Base-by-base conservation (phyloP, 2,797 vertebrate genomes). In the Enteromius treurensis region DNA sequence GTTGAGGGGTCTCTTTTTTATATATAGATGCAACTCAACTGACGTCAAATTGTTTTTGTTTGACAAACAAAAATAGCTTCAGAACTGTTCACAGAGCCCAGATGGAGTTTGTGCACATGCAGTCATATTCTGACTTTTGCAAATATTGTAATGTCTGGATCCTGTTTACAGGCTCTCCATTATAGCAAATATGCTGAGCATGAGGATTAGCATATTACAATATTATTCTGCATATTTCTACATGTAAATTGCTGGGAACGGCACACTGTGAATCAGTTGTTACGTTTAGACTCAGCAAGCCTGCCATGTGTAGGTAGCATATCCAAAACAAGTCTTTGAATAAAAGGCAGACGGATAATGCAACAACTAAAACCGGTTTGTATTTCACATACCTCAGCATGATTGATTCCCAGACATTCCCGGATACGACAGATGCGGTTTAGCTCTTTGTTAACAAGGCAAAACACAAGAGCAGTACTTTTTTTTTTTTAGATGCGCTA, bases 171-270 rank as follows among this genome's bases (percentile, higher is more conserved):
- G 79, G 26, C 58, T 73, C 69, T 64, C 58, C 45, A 64, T 64
- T 49, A 73, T 64, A 37, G 60, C 60, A 82, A 82, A 82, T 82
- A 76, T 67, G 80, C 60, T 21, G 60, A 76, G 80, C 26, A 73
- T n/a, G 47, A 82, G 81, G 62, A 82, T 77, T 82, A 77, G 62
- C 81, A 82, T 65, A 76, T 51, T 64, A 74, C 69, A 73, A 75
- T 65, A 74, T 76, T 76, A 45, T 69, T 32, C 45, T 67, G 81
- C 73, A 82, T 82, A 82, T 76, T 68, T 82, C 73, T 68, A 67
- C 73, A 76, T 76, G 71, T 67, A 77, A 68, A 77, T 82, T n/a
- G 13, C 34, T 69, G 51, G 32, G 19, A 65, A 68, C 8, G 6
- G 23, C 64, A 60, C 17, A 19, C 37, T 19, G 17, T 14, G 32